Evolutionary conservation across 2,113 vertebrate species (phyloP).

Genomic region (Thamnophis sirtalis): DNA sequence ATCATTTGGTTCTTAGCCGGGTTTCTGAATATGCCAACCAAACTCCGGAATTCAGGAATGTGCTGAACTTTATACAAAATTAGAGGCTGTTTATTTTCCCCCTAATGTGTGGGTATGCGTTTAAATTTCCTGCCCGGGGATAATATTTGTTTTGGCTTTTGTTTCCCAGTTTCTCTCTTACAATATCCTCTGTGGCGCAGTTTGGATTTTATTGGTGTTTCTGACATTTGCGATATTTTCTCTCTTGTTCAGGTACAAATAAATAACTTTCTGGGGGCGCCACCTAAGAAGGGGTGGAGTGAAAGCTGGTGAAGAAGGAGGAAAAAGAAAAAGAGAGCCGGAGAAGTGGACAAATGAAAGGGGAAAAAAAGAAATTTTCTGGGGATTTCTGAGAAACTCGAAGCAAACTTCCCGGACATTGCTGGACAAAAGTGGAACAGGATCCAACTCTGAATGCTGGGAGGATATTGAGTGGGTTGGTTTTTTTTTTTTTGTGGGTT

Average conservation of each 20-base stretch:
- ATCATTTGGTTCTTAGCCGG: neutral
- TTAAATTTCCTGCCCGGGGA: neutral
- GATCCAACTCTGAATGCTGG: neutral
- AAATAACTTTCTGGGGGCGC: neutral
- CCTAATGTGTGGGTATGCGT: neutral
- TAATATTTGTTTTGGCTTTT: constrained; percentile 18
- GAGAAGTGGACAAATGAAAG: neutral
- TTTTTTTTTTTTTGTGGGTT: neutral
- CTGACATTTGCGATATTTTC: constrained; percentile 8
- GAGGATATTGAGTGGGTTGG: neutral
- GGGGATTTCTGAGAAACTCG: constrained; percentile 13
- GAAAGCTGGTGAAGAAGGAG: neutral
- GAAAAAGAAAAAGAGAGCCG: neutral
- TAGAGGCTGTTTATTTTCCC: neutral
- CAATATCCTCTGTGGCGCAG: neutral
- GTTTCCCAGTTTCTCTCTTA: neutral
- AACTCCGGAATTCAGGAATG: constrained; percentile 28
- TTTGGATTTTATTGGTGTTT: neutral
- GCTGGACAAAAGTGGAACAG: constrained; percentile 3
- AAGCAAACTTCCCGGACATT: neutral
- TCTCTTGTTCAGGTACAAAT: constrained; percentile 24
- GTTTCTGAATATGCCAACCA: neutral
- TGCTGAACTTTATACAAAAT: constrained; percentile 12
- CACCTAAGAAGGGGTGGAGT: constrained; percentile 17
- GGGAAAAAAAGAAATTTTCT: neutral